Conservation (phyloP, 1,140 invertebrate genomes). For the Mactra quadrangularis region DNA sequence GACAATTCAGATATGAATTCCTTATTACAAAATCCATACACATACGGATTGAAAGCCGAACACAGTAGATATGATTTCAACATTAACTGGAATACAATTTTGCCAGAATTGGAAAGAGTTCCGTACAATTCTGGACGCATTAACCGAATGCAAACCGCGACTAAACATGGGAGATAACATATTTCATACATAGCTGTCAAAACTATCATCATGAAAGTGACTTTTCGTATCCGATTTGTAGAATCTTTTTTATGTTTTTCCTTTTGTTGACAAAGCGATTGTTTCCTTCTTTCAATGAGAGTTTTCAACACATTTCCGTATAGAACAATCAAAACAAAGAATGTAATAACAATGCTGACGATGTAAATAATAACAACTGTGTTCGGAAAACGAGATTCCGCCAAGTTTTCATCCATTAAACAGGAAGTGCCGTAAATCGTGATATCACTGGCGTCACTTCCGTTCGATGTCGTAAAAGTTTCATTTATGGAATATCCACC, state of each 20-base stretch:
- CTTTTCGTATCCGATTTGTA: constrained; percentile 18
- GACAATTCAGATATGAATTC: constrained; percentile 19
- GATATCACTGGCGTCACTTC: background rate
- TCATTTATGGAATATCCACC: too few species aligned
- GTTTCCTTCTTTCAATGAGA: background rate
- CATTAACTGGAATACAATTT: constrained; percentile 11
- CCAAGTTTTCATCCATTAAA: constrained; percentile 11
- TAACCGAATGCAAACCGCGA: background rate
- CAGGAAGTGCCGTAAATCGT: constrained; percentile 15
- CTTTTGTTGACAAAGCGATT: constrained; percentile 23
- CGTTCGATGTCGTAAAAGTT: background rate
- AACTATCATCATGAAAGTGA: constrained; percentile 31
- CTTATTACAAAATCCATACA: constrained; percentile 35
- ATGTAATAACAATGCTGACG: background rate
- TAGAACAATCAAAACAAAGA: constrained; percentile 14
- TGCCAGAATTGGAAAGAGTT: background rate
- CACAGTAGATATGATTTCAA: constrained; percentile 18
- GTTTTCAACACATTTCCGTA: constrained; percentile 13
- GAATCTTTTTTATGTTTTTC: background rate
- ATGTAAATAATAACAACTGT: background rate
- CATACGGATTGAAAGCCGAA: constrained; percentile 27
- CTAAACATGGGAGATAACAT: constrained; percentile 13
- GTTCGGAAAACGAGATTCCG: background rate
- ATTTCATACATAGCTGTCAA: constrained; percentile 13
- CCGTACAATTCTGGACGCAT: background rate